Base-by-base conservation (phyloP, 1,140 invertebrate genomes). In the Caenorhabditis brenneri region DNA sequence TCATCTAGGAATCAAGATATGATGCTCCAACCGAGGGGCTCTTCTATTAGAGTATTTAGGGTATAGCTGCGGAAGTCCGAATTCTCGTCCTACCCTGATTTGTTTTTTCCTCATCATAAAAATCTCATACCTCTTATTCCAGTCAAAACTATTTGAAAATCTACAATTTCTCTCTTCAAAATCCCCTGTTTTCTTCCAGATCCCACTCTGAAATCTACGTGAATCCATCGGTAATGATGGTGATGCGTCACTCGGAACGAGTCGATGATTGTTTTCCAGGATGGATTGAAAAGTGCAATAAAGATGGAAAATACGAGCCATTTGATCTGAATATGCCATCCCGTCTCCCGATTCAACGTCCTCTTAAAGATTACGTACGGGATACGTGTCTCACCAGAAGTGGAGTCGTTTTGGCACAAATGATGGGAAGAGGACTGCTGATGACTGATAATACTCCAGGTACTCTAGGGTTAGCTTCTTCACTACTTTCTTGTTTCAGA, bases 311-410 rank as follows among this genome's bases (percentile, higher is more conserved):
- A 5, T 97, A 97, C 88, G 91, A 94, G 16, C 92, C 94, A 16
- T 94, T 94, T 89, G 96, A 97, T 91, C 91, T 97, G 24, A 98
- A 98, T 88, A 95, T 97, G 94, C 87, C 87, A 6, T 55, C 6
- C 93, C 93, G 74, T 92, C 92, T 55, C 94, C 89, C 69, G 85
- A 87, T 79, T 86, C 93, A 82, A 88, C 89, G 79, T 89, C 90
- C 31, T 92, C 92, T 88, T 46, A 93, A 93, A 19, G 92, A 93
- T 79, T 96, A 94, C 91, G 92, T 93, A 74, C 94, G 94, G 85
- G 96, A 98, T 91, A 94, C 94, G 36, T 96, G 96, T 42, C 91
- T 97, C 65, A 97, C 96, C 6, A 94, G 95, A 55, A 93, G 97
- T 79, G 93, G 93, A 0, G 87, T 91, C 53, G 27, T 87, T n/a